A percentile compares a stretch with the other conserved stretches of the same genome.
These are phyloP conservation scores for Pipistrellus pipistrellus DNA, from an alignment of 2,797 vertebrate species.

Conservation along the genomic window DNA sequence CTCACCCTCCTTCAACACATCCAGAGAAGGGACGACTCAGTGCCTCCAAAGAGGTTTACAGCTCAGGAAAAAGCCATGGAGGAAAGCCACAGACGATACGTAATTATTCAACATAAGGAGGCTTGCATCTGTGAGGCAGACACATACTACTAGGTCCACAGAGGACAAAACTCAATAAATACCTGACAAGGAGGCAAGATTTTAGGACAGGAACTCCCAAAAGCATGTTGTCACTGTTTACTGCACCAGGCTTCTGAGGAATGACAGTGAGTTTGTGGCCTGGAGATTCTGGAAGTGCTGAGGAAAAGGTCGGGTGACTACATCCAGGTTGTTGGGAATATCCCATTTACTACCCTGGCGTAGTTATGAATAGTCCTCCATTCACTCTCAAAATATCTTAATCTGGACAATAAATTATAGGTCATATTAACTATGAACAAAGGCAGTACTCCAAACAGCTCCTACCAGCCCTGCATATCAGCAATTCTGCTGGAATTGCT, in stretches of 20 bases:
- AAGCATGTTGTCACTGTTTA: neutral
- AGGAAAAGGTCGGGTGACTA: neutral
- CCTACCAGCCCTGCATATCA: conserved; percentile 30
- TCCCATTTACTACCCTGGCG: neutral
- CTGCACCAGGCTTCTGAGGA: neutral
- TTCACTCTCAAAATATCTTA: conserved; percentile 15
- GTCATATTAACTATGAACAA: conserved; percentile 59
- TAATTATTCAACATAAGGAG: neutral
- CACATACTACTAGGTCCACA: neutral
- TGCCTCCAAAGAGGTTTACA: neutral
- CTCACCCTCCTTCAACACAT: neutral
- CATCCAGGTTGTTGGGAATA: neutral
- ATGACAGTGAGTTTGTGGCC: neutral
- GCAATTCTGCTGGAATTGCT: conserved; percentile 40
- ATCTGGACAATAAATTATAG: conserved; percentile 43
- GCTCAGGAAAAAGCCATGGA: neutral
- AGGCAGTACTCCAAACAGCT: conserved; percentile 8
- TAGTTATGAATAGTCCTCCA: neutral
- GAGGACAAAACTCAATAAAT: neutral
- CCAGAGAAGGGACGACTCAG: neutral
- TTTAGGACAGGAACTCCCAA: neutral
- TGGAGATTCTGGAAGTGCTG: neutral
- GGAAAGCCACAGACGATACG: neutral
- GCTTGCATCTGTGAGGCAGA: neutral
- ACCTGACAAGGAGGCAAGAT: neutral